Percentiles rank a stretch among this genome's conserved stretches.
Conservation (phyloP, 2,888 invertebrate species). For the Lydus trimaculatus region DNA sequence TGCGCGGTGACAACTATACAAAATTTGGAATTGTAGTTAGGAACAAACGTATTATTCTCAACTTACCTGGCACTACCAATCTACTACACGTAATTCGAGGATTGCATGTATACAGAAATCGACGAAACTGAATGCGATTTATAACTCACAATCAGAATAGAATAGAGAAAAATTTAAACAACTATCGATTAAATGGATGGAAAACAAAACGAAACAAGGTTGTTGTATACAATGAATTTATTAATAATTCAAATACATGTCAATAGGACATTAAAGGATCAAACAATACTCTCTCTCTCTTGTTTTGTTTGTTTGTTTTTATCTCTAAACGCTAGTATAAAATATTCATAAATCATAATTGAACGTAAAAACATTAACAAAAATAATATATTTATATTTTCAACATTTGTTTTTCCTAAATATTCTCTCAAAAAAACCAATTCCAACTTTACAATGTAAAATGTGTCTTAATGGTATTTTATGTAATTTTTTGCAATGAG, state of each 20-base stretch:
- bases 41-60: too few relatives aligned
- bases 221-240: conserved; percentile 32
- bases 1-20: too few relatives aligned
- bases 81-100: too few relatives aligned
- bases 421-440: conserved; percentile 23
- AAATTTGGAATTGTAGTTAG: too few relatives aligned
- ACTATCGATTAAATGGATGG: neutral
- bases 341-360: conserved; percentile 30
- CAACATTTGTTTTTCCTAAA: conserved; percentile 19
- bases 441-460: conserved; percentile 26
- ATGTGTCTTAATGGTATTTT: neutral
- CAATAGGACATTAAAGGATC: conserved; percentile 24
- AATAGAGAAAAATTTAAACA: too few relatives aligned
- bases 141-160: too few relatives aligned
- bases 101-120: too few relatives aligned
- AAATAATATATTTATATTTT: conserved; percentile 16
- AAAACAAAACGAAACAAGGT: neutral
- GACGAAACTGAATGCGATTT: too few relatives aligned
- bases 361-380: conserved; percentile 34
- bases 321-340: conserved; percentile 24
- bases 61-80: too few relatives aligned
- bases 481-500: conserved; percentile 24
- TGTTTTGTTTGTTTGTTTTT: too few relatives aligned
- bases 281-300: conserved; percentile 23
- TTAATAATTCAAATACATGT: conserved; percentile 30